Evolutionary conservation across 2,113 vertebrate species (phyloP), one percentile per base, ranked within the genome.

Genomic region (Acrocephalus kingi): DNA sequence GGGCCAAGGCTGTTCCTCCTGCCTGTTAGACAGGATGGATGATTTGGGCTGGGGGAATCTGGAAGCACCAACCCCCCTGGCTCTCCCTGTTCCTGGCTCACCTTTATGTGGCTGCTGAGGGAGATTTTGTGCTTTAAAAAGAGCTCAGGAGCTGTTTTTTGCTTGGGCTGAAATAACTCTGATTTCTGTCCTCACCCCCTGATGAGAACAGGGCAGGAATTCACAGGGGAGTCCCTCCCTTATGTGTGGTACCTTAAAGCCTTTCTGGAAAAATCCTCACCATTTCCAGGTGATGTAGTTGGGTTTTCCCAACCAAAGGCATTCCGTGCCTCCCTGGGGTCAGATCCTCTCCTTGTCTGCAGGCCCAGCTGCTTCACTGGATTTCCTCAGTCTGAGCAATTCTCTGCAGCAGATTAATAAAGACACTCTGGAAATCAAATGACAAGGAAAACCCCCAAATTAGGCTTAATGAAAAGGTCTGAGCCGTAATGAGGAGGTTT

Each of bases 201-300:
- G 93, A 7, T 27, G 13, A 7, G 66, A 63, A 4, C n/a, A 11
- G 41, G 14, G 37, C 43, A 61, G n/a, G 56, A 33, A 24, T 16
- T n/a, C 30, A 4, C 0, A 5, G 46, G 14, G 7, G n/a, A 28
- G 33, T 8, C 7, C 4, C 52, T 43, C 15, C 6, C 33, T 15
- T 4, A 6, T 10, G 14, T 66, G 52, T 14, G 76, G 6, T 9
- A 5, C 61, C 48, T 13, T 18, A 6, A 46, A 15, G 19, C 10
- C 35, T 16, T 0, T 5, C 3, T 51, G 55, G n/a, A 8, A 54
- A 81, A 31, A 5, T 4, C 45, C 27, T 27, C 39, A 7, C 46
- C 6, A 12, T n/a, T 48, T 24, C 1, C 5, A 67, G 21, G 27
- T 1, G 1, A 41, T 55, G 7, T 4, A 0, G 4, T 41, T 52